These are phyloP conservation scores for Lottia gigantea DNA, from an alignment of 2,888 invertebrate genomes.

Conservation along the genomic window DNA sequence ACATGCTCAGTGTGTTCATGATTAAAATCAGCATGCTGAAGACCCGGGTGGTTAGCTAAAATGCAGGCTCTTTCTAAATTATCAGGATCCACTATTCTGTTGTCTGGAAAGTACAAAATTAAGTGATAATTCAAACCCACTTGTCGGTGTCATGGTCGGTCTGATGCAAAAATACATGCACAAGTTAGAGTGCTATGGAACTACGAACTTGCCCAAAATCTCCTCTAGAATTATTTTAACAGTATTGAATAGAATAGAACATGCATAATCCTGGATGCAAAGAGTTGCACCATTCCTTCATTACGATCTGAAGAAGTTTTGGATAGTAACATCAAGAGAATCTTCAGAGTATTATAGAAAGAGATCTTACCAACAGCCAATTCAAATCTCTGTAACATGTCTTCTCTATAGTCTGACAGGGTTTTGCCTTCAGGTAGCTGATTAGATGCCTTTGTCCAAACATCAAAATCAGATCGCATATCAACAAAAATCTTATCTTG, in stretches of 20 bases:
- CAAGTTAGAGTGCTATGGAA: background rate
- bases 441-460: conserved; percentile 25
- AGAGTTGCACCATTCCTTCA: no score
- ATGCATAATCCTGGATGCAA: no score
- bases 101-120: conserved; percentile 25
- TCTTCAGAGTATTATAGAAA: background rate
- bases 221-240: background rate
- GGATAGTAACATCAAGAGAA: no score
- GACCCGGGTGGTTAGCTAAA: conserved; percentile 39
- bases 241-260: background rate
- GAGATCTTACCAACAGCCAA: conserved; percentile 37
- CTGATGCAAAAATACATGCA: no score
- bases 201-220: background rate
- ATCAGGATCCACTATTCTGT: conserved; percentile 47
- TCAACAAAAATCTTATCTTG: conserved; percentile 43
- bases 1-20: conserved; percentile 36
- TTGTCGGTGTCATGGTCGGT: no score
- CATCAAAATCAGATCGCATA: conserved; percentile 35
- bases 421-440: conserved; percentile 20
- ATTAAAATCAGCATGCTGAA: conserved; percentile 35
- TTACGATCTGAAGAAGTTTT: background rate
- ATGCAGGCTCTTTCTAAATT: conserved; percentile 37
- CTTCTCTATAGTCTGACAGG: conserved; percentile 25
- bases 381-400: conserved; percentile 30
- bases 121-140: background rate